Evolutionary conservation across 2,888 invertebrate genomes (phyloP), one percentile per base, ranked within the genome.

Genomic region (Euproctis similis): DNA sequence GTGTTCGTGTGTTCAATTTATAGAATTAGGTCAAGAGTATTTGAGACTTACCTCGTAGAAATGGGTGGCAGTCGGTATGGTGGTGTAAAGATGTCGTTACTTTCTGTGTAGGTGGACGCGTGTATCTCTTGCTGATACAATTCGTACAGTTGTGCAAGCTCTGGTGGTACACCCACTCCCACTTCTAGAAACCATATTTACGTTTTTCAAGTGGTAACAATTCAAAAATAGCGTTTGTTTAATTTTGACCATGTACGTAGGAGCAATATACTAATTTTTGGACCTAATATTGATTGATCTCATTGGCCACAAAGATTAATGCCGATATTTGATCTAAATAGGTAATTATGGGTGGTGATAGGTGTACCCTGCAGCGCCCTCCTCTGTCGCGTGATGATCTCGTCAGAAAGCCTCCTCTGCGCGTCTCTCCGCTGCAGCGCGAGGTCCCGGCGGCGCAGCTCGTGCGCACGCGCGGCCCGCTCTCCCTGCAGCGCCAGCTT

Each of bases 401-500:
- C 95, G 63, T 97, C 96, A 42, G 94, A 93, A 14, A 97, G 87
- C 24, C 93, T 89, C 11, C 95, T 86, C 70, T 96, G 95, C 12
- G 95, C 87, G 62, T 94, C 93, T 31, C 93, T 92, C 11, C 95
- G 86, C 42, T 95, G 85, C 40, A 96, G 87, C 50, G 95, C 89
- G 37, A 95, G 86, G 62, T 96, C 96, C 24, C 95, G 86, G 34
- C 95, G 86, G 21, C 94, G 87, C 32, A 97, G 86, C 60, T 96
- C 96, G 53, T 95, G 95, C 52, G 95, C 93, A 12, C 94, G 87
- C 24, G 95, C 91, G 31, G 96, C 85, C 17, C 94, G 86, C 60
- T 94, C 93, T 2, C 95, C 94, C 73, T 96, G 95, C 53, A 96
- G 85, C 50, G 96, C 96, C 76, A 94, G 90, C 78, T 96, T 97